phyloP scores from a whole-genome alignment of 2,888 invertebrate species.

The Blera fallax region DNA sequence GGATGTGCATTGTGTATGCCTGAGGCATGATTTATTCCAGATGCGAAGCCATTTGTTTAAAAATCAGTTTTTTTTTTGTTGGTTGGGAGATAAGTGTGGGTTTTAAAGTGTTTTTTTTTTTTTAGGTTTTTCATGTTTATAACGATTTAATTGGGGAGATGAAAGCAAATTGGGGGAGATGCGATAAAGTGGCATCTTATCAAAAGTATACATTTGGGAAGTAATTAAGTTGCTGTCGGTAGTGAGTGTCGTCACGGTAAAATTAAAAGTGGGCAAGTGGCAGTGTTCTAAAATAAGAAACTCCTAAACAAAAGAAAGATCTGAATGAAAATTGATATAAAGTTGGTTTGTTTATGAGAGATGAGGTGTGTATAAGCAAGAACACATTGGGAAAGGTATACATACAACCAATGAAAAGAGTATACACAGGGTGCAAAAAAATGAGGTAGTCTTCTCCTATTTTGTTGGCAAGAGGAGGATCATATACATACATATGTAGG shows the following conservation, averaged over 20 bases:
- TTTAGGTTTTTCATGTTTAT: slow-evolving; percentile 12
- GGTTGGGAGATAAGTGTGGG: neutral
- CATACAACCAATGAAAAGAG: neutral
- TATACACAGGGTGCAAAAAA: neutral
- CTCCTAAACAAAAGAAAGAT: neutral
- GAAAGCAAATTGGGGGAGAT: slow-evolving; percentile 21
- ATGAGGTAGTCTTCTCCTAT: neutral
- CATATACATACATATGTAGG: too few species aligned
- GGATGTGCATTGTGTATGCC: neutral
- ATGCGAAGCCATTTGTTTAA: slow-evolving; percentile 40
- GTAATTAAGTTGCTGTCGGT: slow-evolving; percentile 24
- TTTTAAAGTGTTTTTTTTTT: slow-evolving; percentile 17
- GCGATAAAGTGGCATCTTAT: neutral
- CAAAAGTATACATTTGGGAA: neutral
- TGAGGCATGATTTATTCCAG: slow-evolving; percentile 32
- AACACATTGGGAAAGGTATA: neutral
- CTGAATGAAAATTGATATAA: neutral
- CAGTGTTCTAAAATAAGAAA: neutral
- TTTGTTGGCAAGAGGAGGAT: too few species aligned
- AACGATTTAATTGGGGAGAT: slow-evolving; percentile 36
- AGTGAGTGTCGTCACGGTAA: neutral
- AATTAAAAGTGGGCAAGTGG: neutral
- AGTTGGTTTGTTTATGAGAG: neutral
- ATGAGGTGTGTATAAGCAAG: neutral
- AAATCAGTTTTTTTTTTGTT: neutral